These are phyloP conservation scores for Hemiprocne comata DNA, from an alignment of 2,113 vertebrate species.

Conservation along the genomic window DNA sequence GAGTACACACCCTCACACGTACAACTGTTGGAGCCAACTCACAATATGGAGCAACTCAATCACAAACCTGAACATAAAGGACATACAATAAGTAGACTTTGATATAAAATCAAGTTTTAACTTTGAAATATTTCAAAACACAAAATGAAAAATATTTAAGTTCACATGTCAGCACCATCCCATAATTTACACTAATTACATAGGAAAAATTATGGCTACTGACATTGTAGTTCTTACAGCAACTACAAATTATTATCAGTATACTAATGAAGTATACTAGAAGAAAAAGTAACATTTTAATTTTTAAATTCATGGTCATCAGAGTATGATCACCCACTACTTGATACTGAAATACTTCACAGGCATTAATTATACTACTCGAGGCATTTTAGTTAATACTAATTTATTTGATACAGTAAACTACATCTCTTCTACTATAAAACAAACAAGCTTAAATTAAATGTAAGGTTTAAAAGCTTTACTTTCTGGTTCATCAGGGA, in stretches of 20 bases:
- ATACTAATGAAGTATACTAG: not conserved
- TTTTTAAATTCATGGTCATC: not conserved
- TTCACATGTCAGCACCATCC: not conserved
- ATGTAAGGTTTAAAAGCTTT: not conserved
- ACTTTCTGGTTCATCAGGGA: slow-evolving; percentile 31
- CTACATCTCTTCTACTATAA: not conserved
- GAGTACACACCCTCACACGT: not conserved
- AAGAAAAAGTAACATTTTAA: not conserved
- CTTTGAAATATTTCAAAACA: not conserved
- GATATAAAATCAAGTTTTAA: not conserved
- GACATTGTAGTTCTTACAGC: not conserved
- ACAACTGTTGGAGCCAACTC: not conserved
- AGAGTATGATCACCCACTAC: not conserved
- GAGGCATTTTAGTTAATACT: not conserved
- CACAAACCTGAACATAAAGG: not conserved
- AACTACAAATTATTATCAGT: not conserved
- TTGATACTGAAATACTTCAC: not conserved
- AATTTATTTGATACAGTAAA: not conserved
- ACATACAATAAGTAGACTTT: not conserved
- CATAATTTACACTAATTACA: not conserved
- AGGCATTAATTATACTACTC: not conserved
- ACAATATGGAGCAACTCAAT: not conserved
- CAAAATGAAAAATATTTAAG: not conserved
- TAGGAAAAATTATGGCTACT: not conserved
- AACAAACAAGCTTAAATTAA: not conserved